Percentiles rank a stretch among this genome's conserved stretches.
phyloP scores from a whole-genome alignment of 2,888 invertebrate genomes.

The Lasioglossum lativentre region DNA sequence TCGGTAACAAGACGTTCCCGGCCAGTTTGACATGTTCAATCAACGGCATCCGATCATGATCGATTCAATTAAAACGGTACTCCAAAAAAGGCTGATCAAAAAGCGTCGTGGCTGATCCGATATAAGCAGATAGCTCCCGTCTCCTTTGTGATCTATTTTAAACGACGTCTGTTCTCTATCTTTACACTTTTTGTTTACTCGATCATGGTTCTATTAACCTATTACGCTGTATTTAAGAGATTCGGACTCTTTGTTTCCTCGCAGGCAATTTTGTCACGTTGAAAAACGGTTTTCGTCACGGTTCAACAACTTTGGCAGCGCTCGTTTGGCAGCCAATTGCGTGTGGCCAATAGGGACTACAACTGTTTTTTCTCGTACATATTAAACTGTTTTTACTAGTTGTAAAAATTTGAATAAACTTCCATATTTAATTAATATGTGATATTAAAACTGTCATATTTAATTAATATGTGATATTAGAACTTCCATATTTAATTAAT shows the following conservation, averaged over 20 bases:
- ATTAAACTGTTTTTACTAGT: not conserved
- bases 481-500: no score
- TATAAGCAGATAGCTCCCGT: constrained; percentile 1
- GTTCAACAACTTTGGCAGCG: not conserved
- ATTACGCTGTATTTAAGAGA: constrained; percentile 16
- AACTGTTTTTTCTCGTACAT: not conserved
- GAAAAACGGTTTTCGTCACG: not conserved
- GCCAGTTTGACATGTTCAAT: constrained; percentile 47
- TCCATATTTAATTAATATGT: no score
- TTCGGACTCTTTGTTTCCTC: not conserved
- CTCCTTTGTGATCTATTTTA: constrained; percentile 12
- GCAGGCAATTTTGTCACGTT: not conserved
- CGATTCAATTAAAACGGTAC: constrained; percentile 58
- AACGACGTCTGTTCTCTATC: constrained; percentile 2
- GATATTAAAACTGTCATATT: no score
- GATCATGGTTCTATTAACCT: constrained; percentile 5
- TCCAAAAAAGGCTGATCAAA: constrained; percentile 32
- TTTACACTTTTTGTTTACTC: not conserved
- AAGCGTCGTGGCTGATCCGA: constrained; percentile 16
- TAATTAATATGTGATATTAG: no score
- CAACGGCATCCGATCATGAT: constrained; percentile 39
- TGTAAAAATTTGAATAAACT: no score
- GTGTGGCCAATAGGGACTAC: not conserved
- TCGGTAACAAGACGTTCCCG: constrained; percentile 22
- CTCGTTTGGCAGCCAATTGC: not conserved